A percentile compares a stretch with the other conserved stretches of the same genome.
Conservation (phyloP, 2,113 vertebrate genomes). For the Alligator sinensis region DNA sequence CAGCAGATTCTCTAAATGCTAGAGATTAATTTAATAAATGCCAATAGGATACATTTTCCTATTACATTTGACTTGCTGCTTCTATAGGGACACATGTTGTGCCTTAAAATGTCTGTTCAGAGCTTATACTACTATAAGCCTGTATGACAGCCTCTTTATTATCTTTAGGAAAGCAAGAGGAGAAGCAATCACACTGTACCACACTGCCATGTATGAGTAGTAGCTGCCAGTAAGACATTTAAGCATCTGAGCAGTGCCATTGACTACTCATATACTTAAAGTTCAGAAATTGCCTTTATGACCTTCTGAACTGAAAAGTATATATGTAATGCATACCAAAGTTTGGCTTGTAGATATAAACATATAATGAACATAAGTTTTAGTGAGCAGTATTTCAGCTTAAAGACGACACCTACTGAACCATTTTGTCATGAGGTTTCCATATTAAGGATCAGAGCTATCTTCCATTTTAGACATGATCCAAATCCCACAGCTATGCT, state of each 20-base stretch:
- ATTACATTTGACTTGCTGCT: background rate
- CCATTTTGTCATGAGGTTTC: constrained; percentile 7
- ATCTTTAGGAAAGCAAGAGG: background rate
- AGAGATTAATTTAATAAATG: background rate
- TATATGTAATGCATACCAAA: background rate
- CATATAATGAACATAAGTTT: background rate
- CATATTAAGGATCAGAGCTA: constrained; percentile 16
- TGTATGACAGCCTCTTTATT: background rate
- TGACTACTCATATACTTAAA: background rate
- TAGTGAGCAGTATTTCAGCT: background rate
- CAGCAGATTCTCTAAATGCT: background rate
- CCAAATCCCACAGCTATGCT: background rate
- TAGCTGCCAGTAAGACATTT: background rate
- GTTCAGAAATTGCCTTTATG: background rate
- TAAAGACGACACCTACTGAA: background rate
- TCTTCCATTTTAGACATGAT: background rate
- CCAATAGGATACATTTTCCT: background rate
- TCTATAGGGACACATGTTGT: background rate
- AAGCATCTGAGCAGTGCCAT: background rate
- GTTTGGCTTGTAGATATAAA: background rate
- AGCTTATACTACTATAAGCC: background rate
- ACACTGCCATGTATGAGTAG: background rate
- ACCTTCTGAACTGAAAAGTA: background rate
- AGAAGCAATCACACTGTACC: background rate
- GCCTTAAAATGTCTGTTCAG: background rate